Percentiles rank a stretch among this genome's conserved stretches.
phyloP scores from a whole-genome alignment of 2,113 vertebrate genomes.

The Elaphurus davidianus region DNA sequence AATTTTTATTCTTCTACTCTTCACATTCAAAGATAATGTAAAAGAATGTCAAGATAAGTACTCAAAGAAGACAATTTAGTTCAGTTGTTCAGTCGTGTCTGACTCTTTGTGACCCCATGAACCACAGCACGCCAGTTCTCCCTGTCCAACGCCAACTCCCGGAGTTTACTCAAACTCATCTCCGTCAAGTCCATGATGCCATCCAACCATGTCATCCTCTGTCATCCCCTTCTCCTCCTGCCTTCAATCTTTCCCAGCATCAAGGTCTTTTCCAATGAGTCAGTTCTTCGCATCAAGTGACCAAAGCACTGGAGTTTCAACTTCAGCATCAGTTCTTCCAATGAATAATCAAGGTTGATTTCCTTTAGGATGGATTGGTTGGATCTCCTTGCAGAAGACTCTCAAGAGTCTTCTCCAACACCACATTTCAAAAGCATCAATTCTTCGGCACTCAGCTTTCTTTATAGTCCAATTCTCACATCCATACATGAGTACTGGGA shows the following conservation, averaged over 20 bases:
- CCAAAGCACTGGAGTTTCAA: neutral
- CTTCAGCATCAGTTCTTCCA: neutral
- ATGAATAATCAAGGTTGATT: neutral
- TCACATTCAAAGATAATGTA: neutral
- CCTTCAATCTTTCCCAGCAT: neutral
- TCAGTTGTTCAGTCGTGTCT: fast-evolving
- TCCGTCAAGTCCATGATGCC: neutral
- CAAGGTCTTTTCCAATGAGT: neutral
- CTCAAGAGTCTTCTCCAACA: neutral
- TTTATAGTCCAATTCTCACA: neutral
- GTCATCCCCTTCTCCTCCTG: neutral
- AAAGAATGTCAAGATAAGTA: neutral
- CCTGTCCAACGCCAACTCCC: neutral
- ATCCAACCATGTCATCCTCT: neutral
- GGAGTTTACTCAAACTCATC: neutral
- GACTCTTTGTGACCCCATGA: neutral
- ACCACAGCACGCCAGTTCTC: neutral
- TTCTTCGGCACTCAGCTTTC: neutral
- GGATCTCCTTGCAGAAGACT: neutral
- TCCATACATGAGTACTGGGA: neutral
- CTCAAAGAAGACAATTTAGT: neutral
- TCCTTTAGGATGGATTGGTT: neutral
- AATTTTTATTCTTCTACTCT: neutral
- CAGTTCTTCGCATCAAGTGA: neutral
- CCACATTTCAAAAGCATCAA: neutral